Evolutionary conservation across 2,888 invertebrate species (phyloP).

Genomic region (Aphrophora alni): DNA sequence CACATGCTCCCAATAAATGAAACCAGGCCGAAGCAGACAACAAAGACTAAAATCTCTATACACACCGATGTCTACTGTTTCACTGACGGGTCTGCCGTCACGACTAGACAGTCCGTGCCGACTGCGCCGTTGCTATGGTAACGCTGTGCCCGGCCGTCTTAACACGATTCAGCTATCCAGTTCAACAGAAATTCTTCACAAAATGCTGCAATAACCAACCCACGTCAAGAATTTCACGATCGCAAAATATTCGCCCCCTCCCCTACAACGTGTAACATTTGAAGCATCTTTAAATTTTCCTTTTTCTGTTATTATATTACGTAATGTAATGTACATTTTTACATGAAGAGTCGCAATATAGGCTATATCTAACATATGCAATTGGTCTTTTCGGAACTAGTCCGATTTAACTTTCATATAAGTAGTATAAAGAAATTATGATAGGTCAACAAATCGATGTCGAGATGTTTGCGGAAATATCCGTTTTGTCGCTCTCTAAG

Average conservation of each 20-base stretch:
- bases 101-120: constrained; percentile 2
- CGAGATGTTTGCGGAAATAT: no score
- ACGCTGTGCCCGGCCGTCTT: constrained; percentile 9
- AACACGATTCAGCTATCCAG: background rate
- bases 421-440: no score
- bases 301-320: background rate
- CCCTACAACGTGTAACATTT: background rate
- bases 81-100: constrained; percentile 1
- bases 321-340: background rate
- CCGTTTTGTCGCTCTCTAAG: no score
- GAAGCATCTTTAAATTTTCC: background rate
- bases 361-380: no score
- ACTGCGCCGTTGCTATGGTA: constrained; percentile 2
- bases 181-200: background rate
- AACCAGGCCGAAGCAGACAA: background rate
- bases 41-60: background rate
- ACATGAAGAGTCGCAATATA: no score
- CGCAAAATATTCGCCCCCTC: background rate
- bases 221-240: constrained; percentile 2
- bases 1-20: constrained; percentile 6
- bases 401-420: no score
- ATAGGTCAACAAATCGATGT: no score
- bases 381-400: no score
- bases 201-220: constrained; percentile 6
- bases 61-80: background rate